Conservation (phyloP, 1,140 invertebrate genomes). For the Batillaria attramentaria region DNA sequence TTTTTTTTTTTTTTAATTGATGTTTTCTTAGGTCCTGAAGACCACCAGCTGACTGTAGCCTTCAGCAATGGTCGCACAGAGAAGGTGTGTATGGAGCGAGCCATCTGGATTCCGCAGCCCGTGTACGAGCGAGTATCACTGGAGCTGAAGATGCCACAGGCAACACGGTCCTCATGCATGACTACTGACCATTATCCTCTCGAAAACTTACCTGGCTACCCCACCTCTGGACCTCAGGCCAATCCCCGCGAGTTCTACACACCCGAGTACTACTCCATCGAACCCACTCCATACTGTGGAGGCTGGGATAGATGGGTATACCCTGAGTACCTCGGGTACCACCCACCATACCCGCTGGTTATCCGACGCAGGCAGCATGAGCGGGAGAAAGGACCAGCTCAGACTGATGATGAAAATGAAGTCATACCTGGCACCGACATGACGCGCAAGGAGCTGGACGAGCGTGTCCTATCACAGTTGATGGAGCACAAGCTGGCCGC, state of each 20-base stretch:
- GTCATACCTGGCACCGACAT: conserved; percentile 62
- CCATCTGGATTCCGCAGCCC: conserved; percentile 62
- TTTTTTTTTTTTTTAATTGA: no score
- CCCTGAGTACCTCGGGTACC: conserved; percentile 34
- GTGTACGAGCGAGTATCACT: conserved; percentile 57
- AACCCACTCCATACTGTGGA: conserved; percentile 21
- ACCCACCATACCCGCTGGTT: conserved; percentile 50
- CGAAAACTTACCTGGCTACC: conserved; percentile 54
- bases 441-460: conserved; percentile 57
- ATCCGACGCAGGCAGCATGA: conserved; percentile 29
- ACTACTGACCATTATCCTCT: conserved; percentile 56
- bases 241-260: conserved; percentile 44
- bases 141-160: conserved; percentile 63
- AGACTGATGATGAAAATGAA: conserved; percentile 37
- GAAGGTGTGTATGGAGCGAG: conserved; percentile 48
- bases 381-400: background rate
- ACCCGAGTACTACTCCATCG: conserved; percentile 45
- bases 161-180: conserved; percentile 54
- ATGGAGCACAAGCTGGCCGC: conserved; percentile 46
- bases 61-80: conserved; percentile 64
- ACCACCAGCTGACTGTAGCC: conserved; percentile 57
- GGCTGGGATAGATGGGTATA: conserved; percentile 29
- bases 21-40: conserved; percentile 48
- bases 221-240: conserved; percentile 46
- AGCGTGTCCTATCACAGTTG: conserved; percentile 58